These are phyloP conservation scores for Pseudanteris insignis DNA, from an alignment of 2,888 invertebrate genomes.

Conservation along the genomic window DNA sequence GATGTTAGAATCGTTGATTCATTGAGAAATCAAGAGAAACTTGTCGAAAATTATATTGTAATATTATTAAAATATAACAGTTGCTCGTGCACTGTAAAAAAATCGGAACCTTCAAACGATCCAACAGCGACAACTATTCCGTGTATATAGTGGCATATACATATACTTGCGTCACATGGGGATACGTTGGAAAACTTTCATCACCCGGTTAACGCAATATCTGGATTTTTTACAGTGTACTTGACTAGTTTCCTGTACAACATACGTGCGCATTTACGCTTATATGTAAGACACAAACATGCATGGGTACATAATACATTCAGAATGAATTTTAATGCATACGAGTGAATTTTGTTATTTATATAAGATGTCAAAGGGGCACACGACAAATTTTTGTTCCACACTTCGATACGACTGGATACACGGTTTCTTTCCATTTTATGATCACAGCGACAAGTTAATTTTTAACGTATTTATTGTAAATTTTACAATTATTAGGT, in stretches of 20 bases:
- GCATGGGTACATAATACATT: conserved; percentile 15
- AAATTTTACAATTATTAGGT: no score
- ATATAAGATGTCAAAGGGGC: conserved; percentile 27
- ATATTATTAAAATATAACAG: conserved; percentile 24
- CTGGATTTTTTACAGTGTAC: conserved; percentile 39
- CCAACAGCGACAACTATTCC: conserved; percentile 15
- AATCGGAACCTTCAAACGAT: conserved; percentile 17
- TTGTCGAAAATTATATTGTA: conserved; percentile 34
- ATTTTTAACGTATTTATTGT: no score
- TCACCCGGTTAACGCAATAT: conserved; percentile 3
- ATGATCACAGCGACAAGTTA: no score
- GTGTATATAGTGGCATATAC: conserved; percentile 29
- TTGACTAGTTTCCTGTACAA: conserved; percentile 35
- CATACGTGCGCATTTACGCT: conserved; percentile 43
- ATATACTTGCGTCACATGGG: conserved; percentile 7
- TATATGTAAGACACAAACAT: conserved; percentile 35
- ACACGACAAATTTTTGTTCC: conserved; percentile 36
- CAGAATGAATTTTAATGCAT: conserved; percentile 16
- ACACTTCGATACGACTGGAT: not conserved
- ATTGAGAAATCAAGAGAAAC: conserved; percentile 13
- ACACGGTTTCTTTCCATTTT: no score
- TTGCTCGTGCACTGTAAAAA: conserved; percentile 36
- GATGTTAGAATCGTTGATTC: conserved; percentile 37
- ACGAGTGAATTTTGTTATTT: conserved; percentile 24
- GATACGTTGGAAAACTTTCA: conserved; percentile 6